Base-by-base conservation (phyloP, 2,888 invertebrate genomes). In the Tetanocera ferruginea region DNA sequence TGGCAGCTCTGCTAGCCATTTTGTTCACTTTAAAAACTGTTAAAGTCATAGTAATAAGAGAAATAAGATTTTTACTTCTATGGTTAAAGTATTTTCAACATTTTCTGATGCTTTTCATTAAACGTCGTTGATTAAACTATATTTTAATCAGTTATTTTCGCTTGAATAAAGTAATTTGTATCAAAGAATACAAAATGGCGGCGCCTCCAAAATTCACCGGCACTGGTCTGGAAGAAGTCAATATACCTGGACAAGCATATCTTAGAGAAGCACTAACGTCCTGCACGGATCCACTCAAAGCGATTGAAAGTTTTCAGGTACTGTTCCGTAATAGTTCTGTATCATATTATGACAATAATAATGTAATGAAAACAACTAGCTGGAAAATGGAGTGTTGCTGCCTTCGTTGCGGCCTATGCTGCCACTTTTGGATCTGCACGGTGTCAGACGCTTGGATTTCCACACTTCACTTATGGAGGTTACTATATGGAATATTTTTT, bases 281-380 rank as follows among this genome's bases (percentile, higher is more conserved):
- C 86, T 98, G 98, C 88, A 97, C 97, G 0, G 98, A 99, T 91
- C 98, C 98, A 14, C 89, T 98, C 55, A 97, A 97, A 91, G 98
- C 98, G n/a, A 99, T 99, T 81, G 98, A 98, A 91, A 98, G 98
- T 89, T 99, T 99, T 91, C 98, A 98, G 91, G 94, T 94, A 23
- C 28, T 55, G 23, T 55, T 55, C 4, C 11, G 1, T 6, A 3
- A 19, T 55, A 19, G 14, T 43, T 14, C 43, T 19, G n/a, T 19
- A 19, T 55, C 1, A 9, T 9, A 23, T 23, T 19, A 14, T 19
- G n/a, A 55, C 14, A 19, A 19, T 19, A 23, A 19, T 19, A 25
- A 4, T 25, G 4, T 5, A 62, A 62, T 17, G 1, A 5, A 11
- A 62, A n/a, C 34, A 0, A 62, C 31, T 11, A 96, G 93, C 91